Percentiles rank a stretch among this genome's conserved stretches.
phyloP scores from a whole-genome alignment of 2,888 invertebrate species.

The Limnephilus rhombicus region DNA sequence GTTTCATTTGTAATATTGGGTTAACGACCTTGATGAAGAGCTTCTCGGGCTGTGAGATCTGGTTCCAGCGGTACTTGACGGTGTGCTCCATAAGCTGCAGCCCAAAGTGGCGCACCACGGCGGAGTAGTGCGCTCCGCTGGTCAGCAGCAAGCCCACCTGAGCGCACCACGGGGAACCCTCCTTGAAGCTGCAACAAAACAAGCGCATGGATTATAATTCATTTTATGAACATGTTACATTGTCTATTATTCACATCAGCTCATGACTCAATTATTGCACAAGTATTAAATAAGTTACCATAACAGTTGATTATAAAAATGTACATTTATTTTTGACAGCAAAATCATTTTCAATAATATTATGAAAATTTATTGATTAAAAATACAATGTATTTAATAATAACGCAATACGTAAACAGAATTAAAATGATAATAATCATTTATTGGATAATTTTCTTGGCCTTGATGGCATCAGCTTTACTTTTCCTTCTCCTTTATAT shows the following conservation, averaged over 20 bases:
- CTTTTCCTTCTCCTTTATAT: not conserved
- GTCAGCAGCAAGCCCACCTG: conserved; percentile 91
- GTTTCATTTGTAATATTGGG: conserved; percentile 36
- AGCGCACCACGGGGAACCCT: conserved; percentile 91
- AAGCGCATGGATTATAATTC: not conserved
- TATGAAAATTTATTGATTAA: too few relatives aligned
- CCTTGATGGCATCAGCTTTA: not conserved
- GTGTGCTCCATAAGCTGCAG: conserved; percentile 95
- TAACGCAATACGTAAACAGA: not conserved
- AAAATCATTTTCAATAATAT: too few relatives aligned
- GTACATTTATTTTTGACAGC: too few relatives aligned
- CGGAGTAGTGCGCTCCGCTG: conserved; percentile 84
- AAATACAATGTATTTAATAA: too few relatives aligned
- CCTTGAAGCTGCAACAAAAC: conserved; percentile 81
- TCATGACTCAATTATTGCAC: too few relatives aligned
- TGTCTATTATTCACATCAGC: not conserved
- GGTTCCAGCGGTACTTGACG: conserved; percentile 95
- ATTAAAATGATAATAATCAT: not conserved
- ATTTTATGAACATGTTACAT: not conserved
- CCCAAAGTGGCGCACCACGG: conserved; percentile 93
- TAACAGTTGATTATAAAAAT: too few relatives aligned
- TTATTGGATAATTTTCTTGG: not conserved
- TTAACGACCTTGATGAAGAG: conserved; percentile 87
- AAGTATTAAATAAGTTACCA: too few relatives aligned
- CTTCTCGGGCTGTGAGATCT: conserved; percentile 91